phyloP scores from a whole-genome alignment of 2,797 vertebrate species.

The Sparidentex hasta region DNA sequence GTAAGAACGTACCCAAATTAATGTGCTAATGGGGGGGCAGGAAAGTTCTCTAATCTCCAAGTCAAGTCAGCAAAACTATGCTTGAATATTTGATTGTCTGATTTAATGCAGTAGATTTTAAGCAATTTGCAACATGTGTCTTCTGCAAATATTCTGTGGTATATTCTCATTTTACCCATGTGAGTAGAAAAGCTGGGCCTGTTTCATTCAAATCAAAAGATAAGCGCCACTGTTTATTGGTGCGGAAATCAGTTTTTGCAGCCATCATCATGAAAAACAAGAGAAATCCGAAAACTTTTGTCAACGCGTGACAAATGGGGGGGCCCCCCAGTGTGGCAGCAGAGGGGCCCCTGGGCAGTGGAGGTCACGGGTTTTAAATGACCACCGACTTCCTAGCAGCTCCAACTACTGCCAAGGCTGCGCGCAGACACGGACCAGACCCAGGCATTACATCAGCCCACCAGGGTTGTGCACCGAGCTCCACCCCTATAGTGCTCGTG shows the following conservation, averaged over 20 bases:
- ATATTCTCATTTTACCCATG: neutral
- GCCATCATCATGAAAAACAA: conserved; percentile 2
- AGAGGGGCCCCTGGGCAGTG: conserved; percentile 21
- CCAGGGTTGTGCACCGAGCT: conserved; percentile 50
- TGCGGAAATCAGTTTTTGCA: neutral
- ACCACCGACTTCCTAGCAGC: conserved; percentile 43
- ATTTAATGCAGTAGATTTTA: neutral
- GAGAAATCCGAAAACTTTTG: conserved; percentile 15
- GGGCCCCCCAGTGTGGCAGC: conserved; percentile 11
- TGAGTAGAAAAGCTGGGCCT: neutral
- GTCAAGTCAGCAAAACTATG: neutral
- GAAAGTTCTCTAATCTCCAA: neutral
- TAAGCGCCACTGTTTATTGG: neutral
- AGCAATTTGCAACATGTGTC: neutral
- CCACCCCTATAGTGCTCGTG: conserved; percentile 40
- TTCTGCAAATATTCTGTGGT: neutral
- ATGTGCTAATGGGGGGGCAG: neutral
- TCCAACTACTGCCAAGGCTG: conserved; percentile 40
- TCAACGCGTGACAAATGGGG: conserved; percentile 5
- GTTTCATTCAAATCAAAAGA: conserved; percentile 3
- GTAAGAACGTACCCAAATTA: conserved; percentile 7
- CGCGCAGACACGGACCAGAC: conserved; percentile 56
- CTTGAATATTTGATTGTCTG: neutral
- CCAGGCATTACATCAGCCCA: conserved; percentile 75
- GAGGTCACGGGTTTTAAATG: conserved; percentile 56